These are phyloP conservation scores for Xiphophorus couchianus DNA, from an alignment of 2,113 vertebrate genomes.

Conservation along the genomic window DNA sequence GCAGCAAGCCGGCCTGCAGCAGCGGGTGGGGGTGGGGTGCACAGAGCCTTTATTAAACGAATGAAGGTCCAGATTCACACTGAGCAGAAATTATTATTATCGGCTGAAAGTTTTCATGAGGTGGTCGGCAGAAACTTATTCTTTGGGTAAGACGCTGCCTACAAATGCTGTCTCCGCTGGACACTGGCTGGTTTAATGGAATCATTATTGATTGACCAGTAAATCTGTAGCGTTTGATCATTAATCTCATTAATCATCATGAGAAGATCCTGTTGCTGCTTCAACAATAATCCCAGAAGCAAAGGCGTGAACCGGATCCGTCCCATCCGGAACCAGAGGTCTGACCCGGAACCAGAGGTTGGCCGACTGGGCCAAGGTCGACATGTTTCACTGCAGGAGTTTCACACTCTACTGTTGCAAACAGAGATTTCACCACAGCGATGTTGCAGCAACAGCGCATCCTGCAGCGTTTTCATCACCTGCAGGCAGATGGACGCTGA, in stretches of 20 bases:
- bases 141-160: neutral
- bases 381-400: neutral
- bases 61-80: conserved; percentile 11
- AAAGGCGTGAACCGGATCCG: no score
- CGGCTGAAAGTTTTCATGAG: neutral
- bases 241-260: no score
- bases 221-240: no score
- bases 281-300: no score
- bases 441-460: neutral
- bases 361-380: no score
- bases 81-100: conserved; percentile 2
- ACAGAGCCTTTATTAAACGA: conserved; percentile 8
- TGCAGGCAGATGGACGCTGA: no score
- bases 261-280: no score
- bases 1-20: conserved; percentile 14
- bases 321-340: no score
- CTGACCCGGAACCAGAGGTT: no score
- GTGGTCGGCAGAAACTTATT: neutral
- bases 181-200: neutral
- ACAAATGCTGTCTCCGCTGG: neutral
- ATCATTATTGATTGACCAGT: no score
- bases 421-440: neutral
- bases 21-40: neutral
- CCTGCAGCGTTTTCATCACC: neutral
- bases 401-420: neutral